Conservation (phyloP, 1,140 invertebrate genomes). For the Cecropterus lyciades region DNA sequence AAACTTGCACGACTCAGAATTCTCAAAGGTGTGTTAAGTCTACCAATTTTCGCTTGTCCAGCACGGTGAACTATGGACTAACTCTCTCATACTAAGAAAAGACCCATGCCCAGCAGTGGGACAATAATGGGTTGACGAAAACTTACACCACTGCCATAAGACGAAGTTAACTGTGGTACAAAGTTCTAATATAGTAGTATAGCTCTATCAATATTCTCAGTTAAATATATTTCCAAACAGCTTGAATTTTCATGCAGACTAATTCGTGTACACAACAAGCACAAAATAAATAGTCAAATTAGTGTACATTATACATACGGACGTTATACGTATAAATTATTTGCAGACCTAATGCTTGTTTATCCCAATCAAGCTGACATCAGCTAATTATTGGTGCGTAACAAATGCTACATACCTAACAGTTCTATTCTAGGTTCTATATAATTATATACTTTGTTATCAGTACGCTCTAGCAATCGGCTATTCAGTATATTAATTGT, state of each 20-base stretch:
- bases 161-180: no score
- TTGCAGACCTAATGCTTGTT: conserved; percentile 34
- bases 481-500: conserved; percentile 12
- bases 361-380: conserved; percentile 35
- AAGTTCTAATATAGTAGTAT: no score
- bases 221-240: no score
- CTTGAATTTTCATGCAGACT: not conserved
- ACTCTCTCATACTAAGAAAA: no score
- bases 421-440: not conserved
- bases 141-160: no score
- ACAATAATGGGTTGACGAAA: no score
- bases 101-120: no score
- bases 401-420: conserved; percentile 13
- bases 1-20: no score
- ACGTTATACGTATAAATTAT: conserved; percentile 17
- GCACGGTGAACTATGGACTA: no score
- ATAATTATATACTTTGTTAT: not conserved
- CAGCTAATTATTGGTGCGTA: conserved; percentile 25
- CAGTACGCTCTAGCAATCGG: conserved; percentile 7
- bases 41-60: no score
- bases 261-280: not conserved
- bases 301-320: conserved; percentile 10
- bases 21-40: no score
- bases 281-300: not conserved
- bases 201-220: no score